Percentiles rank a stretch among this genome's conserved stretches.
These are phyloP conservation scores for Drosophila nr. perissopoda DNA, from an alignment of 2,888 invertebrate species.

Conservation along the genomic window DNA sequence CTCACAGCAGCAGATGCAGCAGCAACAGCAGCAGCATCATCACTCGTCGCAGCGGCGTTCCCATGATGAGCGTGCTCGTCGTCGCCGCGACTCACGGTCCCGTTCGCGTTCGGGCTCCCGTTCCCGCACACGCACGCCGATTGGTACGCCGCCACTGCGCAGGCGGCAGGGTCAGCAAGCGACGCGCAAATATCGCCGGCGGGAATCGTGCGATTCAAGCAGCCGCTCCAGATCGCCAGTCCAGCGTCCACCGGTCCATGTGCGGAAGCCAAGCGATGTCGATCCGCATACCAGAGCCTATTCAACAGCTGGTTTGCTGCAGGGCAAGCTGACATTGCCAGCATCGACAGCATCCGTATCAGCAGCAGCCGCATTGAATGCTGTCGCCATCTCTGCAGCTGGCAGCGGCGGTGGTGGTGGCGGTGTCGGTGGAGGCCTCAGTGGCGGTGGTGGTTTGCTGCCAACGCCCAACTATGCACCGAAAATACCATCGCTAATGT, in stretches of 20 bases:
- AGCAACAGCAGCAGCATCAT: slow-evolving; percentile 4
- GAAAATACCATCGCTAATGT: slow-evolving; percentile 74
- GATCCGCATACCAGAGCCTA: slow-evolving; percentile 25
- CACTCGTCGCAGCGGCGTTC: slow-evolving; percentile 51
- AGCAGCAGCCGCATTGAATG: slow-evolving; percentile 9
- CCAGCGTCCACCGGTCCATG: slow-evolving; percentile 11
- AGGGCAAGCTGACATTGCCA: slow-evolving; percentile 18
- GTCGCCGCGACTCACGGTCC: slow-evolving; percentile 60
- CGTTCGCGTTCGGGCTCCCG: slow-evolving; percentile 64
- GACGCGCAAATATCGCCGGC: slow-evolving; percentile 61
- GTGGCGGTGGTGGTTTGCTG: slow-evolving; percentile 56
- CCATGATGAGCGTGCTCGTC: slow-evolving; percentile 63
- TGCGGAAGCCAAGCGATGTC: slow-evolving; percentile 23
- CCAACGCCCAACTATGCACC: slow-evolving; percentile 67
- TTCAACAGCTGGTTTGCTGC: slow-evolving; percentile 12
- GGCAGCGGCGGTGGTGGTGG: slow-evolving; percentile 21
- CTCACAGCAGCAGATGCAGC: slow-evolving; percentile 24
- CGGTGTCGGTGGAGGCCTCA: slow-evolving; percentile 7
- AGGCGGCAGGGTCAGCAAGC: slow-evolving; percentile 21
- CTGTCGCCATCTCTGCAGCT: slow-evolving; percentile 23
- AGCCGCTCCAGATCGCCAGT: slow-evolving; percentile 65
- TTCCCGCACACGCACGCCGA: slow-evolving; percentile 59
- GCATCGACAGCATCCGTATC: slow-evolving; percentile 11
- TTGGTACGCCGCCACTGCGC: slow-evolving; percentile 20
- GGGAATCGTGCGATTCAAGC: slow-evolving; percentile 54